Evolutionary conservation across 2,888 invertebrate species (phyloP).

Genomic region (Lutraria lutraria): DNA sequence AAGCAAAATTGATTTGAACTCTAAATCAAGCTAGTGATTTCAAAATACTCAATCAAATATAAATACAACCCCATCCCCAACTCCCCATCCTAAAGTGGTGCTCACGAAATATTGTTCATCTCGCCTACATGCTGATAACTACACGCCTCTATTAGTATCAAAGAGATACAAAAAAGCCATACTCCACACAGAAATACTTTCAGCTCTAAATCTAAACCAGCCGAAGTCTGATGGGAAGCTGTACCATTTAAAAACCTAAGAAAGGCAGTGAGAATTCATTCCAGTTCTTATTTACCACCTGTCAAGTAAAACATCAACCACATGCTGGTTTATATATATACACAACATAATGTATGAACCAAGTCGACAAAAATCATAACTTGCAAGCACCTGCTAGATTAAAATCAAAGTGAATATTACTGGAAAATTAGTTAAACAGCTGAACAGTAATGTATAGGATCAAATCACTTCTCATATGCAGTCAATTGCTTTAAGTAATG

Average conservation of each 20-base stretch:
- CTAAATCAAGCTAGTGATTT: too few relatives aligned
- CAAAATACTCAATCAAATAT: too few relatives aligned
- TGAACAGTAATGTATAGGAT: not conserved
- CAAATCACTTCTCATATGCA: not conserved
- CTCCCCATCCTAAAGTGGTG: too few relatives aligned
- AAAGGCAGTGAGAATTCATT: not conserved
- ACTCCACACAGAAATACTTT: not conserved
- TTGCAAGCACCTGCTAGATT: constrained; percentile 19
- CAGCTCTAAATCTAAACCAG: not conserved
- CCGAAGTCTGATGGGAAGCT: not conserved
- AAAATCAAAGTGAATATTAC: not conserved
- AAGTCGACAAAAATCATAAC: not conserved
- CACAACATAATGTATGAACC: not conserved
- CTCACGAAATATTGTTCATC: too few relatives aligned
- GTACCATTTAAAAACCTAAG: too few relatives aligned
- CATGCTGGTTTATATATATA: constrained; percentile 8
- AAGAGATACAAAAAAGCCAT: too few relatives aligned
- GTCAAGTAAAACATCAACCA: not conserved
- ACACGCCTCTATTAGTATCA: too few relatives aligned
- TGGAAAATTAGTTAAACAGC: not conserved
- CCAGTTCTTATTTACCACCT: not conserved
- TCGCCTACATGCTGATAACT: too few relatives aligned
- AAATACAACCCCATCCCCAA: too few relatives aligned
- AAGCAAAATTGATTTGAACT: too few relatives aligned
- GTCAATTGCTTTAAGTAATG: not conserved